Evolutionary conservation across 2,113 vertebrate genomes (phyloP), one percentile per base, ranked within the genome.

Genomic region (Brachyistius frenatus): DNA sequence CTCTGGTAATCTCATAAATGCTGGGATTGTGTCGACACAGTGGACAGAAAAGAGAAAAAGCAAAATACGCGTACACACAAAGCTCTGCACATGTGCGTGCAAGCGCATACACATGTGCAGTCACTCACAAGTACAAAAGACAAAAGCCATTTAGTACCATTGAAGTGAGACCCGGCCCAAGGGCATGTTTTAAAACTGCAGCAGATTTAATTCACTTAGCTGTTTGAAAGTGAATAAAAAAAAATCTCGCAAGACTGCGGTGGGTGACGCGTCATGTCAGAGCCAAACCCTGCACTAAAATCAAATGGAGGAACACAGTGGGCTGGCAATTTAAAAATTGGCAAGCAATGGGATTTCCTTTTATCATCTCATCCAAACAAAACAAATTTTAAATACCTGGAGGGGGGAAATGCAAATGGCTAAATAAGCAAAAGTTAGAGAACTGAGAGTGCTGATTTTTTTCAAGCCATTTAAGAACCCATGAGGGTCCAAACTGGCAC

Each of bases 1-100:
- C 90, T 93, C 82, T 75, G 81, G 89, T 92, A 93, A 93, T 93
- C 93, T 93, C 87, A 93, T 93, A 94, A 94, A 93, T 64, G 91
- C 80, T 35, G 82, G 88, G 87, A 92, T 90, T 91, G 88, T 90
- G 82, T 91, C 60, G 80, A 93, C 86, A 83, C 72, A 62, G 80
- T 78, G 89, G 81, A 87, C 73, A 58, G 65, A 78, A 85, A 85
- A 65, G 63, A 78, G 57, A 75, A 86, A 79, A 86, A 56, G 60
- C 36, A 65, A 82, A 86, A 82, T 52, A 76, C 63, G 36, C 72
- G 74, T 55, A 82, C 74, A 44, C 79, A 69, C 58, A 83, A 70
- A 52, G 31, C n/a, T 53, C 52, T 23, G 49, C 14, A 6, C 36
- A 64, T 8, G 64, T 78, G 60, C 0, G 61, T 52, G 77, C 35